Conservation (phyloP, 2,888 invertebrate genomes). For the Cyaniris semiargus region DNA sequence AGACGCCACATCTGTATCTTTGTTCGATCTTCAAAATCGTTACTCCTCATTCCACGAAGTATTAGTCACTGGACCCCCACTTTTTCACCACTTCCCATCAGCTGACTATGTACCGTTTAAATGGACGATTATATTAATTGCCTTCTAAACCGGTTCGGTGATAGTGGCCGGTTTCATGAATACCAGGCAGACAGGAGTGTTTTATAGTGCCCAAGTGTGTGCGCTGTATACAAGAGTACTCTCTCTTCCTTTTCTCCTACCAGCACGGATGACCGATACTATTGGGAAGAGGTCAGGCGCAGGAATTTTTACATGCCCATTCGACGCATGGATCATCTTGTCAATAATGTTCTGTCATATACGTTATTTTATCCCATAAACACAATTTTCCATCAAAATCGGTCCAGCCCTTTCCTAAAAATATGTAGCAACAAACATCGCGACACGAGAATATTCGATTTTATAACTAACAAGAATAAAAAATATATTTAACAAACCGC, state of each 20-base stretch:
- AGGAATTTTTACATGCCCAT: too few species aligned
- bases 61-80: conserved; percentile 1
- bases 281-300: too few species aligned
- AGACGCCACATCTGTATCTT: background rate
- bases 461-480: too few species aligned
- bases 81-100: background rate
- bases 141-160: background rate
- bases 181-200: background rate
- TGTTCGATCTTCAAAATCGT: background rate
- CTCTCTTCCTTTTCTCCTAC: background rate
- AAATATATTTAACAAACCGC: too few species aligned
- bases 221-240: background rate
- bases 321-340: too few species aligned
- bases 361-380: too few species aligned
- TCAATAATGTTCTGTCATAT: too few species aligned
- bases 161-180: background rate
- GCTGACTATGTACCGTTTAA: background rate
- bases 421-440: too few species aligned
- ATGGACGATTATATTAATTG: background rate
- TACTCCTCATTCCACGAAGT: background rate
- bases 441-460: too few species aligned
- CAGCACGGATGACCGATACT: too few species aligned
- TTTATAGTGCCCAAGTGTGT: background rate
- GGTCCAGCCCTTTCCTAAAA: too few species aligned
- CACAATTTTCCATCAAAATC: too few species aligned